phyloP scores from a whole-genome alignment of 2,888 invertebrate genomes.

The Campoletis raptor region DNA sequence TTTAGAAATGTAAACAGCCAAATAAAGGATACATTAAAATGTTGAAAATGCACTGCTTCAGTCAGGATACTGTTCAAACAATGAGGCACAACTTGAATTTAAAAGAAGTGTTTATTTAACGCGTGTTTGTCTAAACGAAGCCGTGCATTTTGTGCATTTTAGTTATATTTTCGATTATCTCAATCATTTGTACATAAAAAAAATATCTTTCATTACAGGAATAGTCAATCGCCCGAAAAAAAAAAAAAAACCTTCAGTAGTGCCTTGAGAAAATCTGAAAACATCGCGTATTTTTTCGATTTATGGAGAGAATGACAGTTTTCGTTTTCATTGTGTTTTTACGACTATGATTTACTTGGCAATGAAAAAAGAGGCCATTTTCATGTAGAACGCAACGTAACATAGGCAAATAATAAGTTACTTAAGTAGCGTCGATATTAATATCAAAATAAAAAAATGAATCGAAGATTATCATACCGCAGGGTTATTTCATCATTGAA shows the following conservation, averaged over 20 bases:
- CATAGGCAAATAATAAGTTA: background rate
- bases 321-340: background rate
- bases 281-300: background rate
- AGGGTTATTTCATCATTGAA: background rate
- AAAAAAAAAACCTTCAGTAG: background rate
- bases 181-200: background rate
- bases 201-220: background rate
- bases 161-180: background rate
- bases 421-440: background rate
- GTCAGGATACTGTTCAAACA: background rate
- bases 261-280: background rate
- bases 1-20: background rate
- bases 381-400: background rate
- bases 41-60: background rate
- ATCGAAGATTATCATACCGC: background rate
- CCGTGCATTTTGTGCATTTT: conserved; percentile 4
- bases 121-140: background rate
- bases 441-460: background rate
- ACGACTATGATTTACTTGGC: background rate
- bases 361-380: background rate
- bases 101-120: background rate
- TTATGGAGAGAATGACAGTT: background rate
- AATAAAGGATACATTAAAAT: background rate
- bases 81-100: background rate
- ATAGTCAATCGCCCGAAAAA: background rate